Evolutionary conservation across 2,113 vertebrate genomes (phyloP).

Genomic region (Aspiorhynchus laticeps): DNA sequence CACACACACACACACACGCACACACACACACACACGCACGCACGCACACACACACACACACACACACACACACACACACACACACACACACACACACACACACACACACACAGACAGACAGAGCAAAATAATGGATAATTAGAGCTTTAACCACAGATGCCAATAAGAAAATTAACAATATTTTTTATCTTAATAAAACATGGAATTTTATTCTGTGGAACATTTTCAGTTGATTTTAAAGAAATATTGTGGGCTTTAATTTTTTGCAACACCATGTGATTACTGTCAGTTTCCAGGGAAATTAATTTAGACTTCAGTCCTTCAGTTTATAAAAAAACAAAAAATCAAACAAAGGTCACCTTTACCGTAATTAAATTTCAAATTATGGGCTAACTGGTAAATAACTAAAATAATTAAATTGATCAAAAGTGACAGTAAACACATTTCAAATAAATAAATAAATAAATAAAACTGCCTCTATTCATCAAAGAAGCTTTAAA

Average conservation of each 20-base stretch:
- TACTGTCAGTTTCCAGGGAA: background rate
- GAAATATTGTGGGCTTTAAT: background rate
- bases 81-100: background rate
- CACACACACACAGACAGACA: too few species aligned
- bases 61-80: background rate
- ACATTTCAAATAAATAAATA: background rate
- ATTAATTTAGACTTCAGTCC: too few species aligned
- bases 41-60: background rate
- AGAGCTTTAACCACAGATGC: background rate
- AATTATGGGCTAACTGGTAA: background rate
- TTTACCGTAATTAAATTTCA: background rate
- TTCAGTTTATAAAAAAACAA: background rate
- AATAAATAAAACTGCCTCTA: too few species aligned
- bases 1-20: conserved; percentile 12
- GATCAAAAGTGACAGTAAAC: background rate
- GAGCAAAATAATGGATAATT: background rate
- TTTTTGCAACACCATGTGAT: background rate
- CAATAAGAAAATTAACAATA: background rate
- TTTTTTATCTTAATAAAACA: background rate
- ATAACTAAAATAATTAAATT: background rate
- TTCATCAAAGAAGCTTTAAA: too few species aligned
- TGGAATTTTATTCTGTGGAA: background rate
- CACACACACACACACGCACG: background rate
- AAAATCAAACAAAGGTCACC: background rate
- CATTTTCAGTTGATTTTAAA: background rate